Percentiles rank a stretch among this genome's conserved stretches.
Evolutionary conservation across 1,140 invertebrate species (phyloP).

Genomic region (Aphelenchoides besseyi): DNA sequence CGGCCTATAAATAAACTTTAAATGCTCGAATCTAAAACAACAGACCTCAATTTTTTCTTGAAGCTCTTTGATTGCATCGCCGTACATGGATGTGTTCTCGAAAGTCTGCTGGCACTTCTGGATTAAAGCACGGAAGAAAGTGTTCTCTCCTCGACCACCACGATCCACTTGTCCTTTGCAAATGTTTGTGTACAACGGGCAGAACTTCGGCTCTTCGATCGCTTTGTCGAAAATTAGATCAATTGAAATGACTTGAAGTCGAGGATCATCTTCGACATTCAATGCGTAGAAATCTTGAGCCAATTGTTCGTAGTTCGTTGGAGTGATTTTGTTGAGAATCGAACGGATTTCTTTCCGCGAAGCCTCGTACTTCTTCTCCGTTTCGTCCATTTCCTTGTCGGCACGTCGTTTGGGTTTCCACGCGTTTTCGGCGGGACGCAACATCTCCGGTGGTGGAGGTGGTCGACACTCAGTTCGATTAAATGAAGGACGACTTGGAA

Average conservation of each 20-base stretch:
- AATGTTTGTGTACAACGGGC: slow-evolving; percentile 55
- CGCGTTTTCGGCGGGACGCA: slow-evolving; percentile 36
- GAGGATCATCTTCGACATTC: slow-evolving; percentile 38
- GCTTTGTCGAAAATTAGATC: slow-evolving; percentile 60
- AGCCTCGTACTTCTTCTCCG: slow-evolving; percentile 38
- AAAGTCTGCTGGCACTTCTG: slow-evolving; percentile 45
- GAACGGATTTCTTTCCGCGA: slow-evolving; percentile 49
- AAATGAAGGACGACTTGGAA: neutral
- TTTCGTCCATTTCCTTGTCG: slow-evolving; percentile 27
- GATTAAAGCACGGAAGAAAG: slow-evolving; percentile 31
- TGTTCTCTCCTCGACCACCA: neutral
- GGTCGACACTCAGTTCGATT: neutral
- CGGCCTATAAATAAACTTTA: too few species aligned
- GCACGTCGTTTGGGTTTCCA: slow-evolving; percentile 33
- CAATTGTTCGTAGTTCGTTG: slow-evolving; percentile 49
- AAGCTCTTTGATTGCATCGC: slow-evolving; percentile 20
- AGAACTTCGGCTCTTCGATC: slow-evolving; percentile 60
- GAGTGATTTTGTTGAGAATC: slow-evolving; percentile 58
- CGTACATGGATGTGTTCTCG: slow-evolving; percentile 24
- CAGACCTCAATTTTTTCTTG: slow-evolving; percentile 32
- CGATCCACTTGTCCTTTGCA: slow-evolving; percentile 51
- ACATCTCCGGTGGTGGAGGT: neutral
- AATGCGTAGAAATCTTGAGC: slow-evolving; percentile 45
- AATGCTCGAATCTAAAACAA: too few species aligned
- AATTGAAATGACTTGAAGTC: slow-evolving; percentile 39